These are phyloP conservation scores for Gila robusta DNA, from an alignment of 2,797 vertebrate genomes.

Conservation along the genomic window DNA sequence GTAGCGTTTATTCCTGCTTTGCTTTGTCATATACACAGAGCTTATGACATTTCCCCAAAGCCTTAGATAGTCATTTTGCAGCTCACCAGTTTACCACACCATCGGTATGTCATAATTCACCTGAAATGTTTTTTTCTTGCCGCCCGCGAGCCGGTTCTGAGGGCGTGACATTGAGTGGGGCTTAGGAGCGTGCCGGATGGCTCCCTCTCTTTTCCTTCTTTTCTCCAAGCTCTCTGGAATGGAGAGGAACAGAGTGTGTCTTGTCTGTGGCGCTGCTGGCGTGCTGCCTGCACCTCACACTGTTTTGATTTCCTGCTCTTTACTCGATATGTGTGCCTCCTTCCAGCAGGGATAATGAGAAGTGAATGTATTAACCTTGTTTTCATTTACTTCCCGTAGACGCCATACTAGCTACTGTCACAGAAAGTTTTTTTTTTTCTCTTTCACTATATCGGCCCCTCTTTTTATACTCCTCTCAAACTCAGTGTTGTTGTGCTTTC, in stretches of 20 bases:
- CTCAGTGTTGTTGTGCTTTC: slow-evolving; percentile 54
- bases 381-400: slow-evolving; percentile 82
- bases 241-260: slow-evolving; percentile 65
- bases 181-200: slow-evolving; percentile 58
- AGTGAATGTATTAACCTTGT: slow-evolving; percentile 83
- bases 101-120: slow-evolving; percentile 51
- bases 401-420: slow-evolving; percentile 64
- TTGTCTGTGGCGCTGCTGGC: slow-evolving; percentile 60
- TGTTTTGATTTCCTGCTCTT: slow-evolving; percentile 78
- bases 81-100: slow-evolving; percentile 48
- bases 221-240: slow-evolving; percentile 66
- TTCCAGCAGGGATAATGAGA: slow-evolving; percentile 77
- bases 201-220: slow-evolving; percentile 51
- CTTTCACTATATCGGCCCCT: slow-evolving; percentile 40
- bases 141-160: slow-evolving; percentile 49
- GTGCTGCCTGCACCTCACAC: slow-evolving; percentile 64
- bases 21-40: slow-evolving; percentile 31
- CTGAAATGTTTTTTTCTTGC: slow-evolving; percentile 46
- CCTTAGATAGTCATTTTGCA: slow-evolving; percentile 43
- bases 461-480: slow-evolving; percentile 61
- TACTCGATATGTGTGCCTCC: slow-evolving; percentile 73
- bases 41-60: slow-evolving; percentile 36
- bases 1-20: background rate
- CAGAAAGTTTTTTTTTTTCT: slow-evolving; percentile 66
- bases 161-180: slow-evolving; percentile 60